Percentiles rank a stretch among this genome's conserved stretches.
Conservation (phyloP, 2,888 invertebrate genomes). For the Euplagia quadripunctaria region DNA sequence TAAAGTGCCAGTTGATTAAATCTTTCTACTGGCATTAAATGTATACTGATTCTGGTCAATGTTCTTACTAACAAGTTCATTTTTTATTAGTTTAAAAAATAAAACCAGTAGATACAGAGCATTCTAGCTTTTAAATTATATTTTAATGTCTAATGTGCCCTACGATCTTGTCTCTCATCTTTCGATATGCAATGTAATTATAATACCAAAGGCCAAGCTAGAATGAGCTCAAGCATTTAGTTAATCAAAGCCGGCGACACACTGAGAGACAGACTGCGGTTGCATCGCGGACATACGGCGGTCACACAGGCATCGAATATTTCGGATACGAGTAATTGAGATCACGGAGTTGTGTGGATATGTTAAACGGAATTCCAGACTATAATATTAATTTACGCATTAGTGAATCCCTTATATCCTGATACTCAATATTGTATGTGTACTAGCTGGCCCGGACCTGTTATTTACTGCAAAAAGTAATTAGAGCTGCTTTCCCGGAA, state of each 20-base stretch:
- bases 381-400: background rate
- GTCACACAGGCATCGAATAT: constrained; percentile 34
- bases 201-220: background rate
- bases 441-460: no score
- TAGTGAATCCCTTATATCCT: background rate
- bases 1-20: background rate
- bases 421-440: background rate
- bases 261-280: constrained; percentile 32
- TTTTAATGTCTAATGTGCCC: background rate
- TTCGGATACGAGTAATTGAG: constrained; percentile 34
- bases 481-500: no score
- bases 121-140: no score
- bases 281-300: constrained; percentile 31
- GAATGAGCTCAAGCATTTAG: constrained; percentile 40
- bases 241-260: constrained; percentile 45
- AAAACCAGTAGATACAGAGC: no score
- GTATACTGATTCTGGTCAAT: background rate
- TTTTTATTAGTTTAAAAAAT: no score
- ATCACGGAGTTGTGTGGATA: constrained; percentile 22
- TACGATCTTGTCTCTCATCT: background rate
- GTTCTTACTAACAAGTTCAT: background rate
- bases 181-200: background rate
- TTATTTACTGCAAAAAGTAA: no score
- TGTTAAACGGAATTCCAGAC: constrained; percentile 13
- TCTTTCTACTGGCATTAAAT: background rate